Base-by-base conservation (phyloP, 1,140 invertebrate genomes). In the Rhagoletis pomonella region DNA sequence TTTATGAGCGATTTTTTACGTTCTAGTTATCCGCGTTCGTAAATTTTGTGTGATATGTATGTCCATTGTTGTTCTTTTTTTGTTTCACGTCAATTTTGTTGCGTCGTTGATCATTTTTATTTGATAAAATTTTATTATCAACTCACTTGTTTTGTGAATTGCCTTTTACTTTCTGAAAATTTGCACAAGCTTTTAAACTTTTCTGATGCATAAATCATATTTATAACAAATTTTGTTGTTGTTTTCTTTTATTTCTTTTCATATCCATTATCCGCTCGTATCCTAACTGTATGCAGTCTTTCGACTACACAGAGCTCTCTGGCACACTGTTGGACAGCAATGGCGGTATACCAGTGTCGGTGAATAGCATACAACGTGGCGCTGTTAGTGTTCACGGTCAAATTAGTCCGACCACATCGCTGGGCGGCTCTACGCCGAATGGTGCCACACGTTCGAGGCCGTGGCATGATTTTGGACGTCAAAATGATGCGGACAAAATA, bases 401-500 rank as follows among this genome's bases (percentile, higher is more conserved):
- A 92, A 94, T 96, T 86, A 95, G 95, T 64, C 95, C 95, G 29
- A 95, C 95, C 85, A 95, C 95, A 87, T 93, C 92, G 1, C 88
- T 93, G 89, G 92, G 93, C 88, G 91, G 92, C n/a, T 92, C 91
- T 39, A 91, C 91, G 88, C 92, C 91, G 87, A 92, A 93, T 89
- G 95, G 95, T 87, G 95, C 94, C 60, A 94, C 96, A 29, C 95
- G 96, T 89, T 97, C 96, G 60, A 93, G 97, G 89, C 97, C 97
- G 86, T 98, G 97, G 97, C 97, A 97, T 93, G 97, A 98, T 93
- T 98, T 98, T 93, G 97, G 97, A 42, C 94, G 97, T 88, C 97
- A 98, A 92, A 97, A 97, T 91, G 97, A 98, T 93, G 97, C 97
- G 86, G 98, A 98, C 93, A 98, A 98, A 95, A 98, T 99, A 90